These are phyloP conservation scores for Chesias legatella DNA, from an alignment of 2,888 invertebrate species.

Conservation along the genomic window DNA sequence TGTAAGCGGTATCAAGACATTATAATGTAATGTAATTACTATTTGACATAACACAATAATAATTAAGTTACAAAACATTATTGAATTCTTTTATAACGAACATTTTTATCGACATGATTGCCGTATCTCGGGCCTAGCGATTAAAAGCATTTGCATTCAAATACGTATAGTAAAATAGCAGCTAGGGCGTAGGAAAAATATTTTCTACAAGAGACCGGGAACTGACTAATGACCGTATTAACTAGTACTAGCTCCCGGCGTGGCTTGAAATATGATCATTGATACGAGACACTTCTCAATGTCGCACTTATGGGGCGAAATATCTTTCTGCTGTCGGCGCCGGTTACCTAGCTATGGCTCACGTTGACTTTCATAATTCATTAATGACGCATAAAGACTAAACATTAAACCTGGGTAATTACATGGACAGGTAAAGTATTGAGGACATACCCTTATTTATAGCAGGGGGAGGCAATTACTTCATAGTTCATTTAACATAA, in stretches of 20 bases:
- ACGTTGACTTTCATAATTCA: constrained; percentile 31
- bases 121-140: background rate
- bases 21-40: constrained; percentile 3
- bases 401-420: constrained; percentile 21
- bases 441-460: constrained; percentile 17
- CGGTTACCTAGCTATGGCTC: constrained; percentile 28
- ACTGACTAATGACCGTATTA: constrained; percentile 26
- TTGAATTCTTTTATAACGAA: constrained; percentile 3
- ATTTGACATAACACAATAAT: background rate
- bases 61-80: constrained; percentile 1
- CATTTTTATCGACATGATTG: background rate
- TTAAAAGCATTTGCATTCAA: constrained; percentile 13
- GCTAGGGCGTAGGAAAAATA: too few relatives aligned
- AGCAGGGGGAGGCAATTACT: constrained; percentile 3
- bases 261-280: constrained; percentile 29
- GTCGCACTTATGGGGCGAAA: constrained; percentile 36
- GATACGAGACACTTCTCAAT: constrained; percentile 31
- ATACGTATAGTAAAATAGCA: too few relatives aligned
- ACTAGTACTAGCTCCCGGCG: constrained; percentile 28
- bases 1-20: background rate
- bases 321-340: constrained; percentile 25
- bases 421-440: constrained; percentile 14
- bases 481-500: too few relatives aligned
- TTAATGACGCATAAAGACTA: constrained; percentile 30
- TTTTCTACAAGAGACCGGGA: too few relatives aligned